Conservation (phyloP, 92 coral and sea anemone genomes). For the Porites evermanni region DNA sequence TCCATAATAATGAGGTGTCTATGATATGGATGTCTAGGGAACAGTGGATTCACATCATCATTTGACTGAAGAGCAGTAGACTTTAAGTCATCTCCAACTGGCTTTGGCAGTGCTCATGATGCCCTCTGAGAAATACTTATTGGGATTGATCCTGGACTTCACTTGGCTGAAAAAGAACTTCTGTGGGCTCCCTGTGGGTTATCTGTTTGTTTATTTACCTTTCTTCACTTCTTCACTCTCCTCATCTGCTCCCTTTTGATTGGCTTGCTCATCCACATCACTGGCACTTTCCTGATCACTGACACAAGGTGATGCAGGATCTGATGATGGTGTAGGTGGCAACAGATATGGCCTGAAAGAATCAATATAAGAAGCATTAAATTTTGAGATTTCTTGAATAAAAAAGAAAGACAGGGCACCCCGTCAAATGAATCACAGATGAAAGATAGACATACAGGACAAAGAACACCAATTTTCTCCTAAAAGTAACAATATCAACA, state of each 20-base stretch:
- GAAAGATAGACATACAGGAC: not conserved
- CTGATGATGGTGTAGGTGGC: constrained; percentile 52
- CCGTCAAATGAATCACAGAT: not conserved
- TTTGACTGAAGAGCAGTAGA: no score
- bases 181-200: no score
- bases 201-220: not conserved
- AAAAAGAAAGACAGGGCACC: not conserved
- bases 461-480: not conserved
- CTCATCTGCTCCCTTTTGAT: constrained; percentile 15
- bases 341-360: constrained; percentile 33
- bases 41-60: no score
- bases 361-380: not conserved
- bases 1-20: no score
- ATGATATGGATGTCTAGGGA: no score
- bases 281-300: constrained; percentile 33
- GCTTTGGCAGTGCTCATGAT: no score
- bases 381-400: not conserved
- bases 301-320: constrained; percentile 31
- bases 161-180: no score
- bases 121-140: no score
- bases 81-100: no score
- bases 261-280: constrained; percentile 23
- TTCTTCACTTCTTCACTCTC: constrained; percentile 37
- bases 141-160: no score
- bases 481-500: no score